Base-by-base conservation (phyloP, 2,888 invertebrate species). In the Pteria penguin region DNA sequence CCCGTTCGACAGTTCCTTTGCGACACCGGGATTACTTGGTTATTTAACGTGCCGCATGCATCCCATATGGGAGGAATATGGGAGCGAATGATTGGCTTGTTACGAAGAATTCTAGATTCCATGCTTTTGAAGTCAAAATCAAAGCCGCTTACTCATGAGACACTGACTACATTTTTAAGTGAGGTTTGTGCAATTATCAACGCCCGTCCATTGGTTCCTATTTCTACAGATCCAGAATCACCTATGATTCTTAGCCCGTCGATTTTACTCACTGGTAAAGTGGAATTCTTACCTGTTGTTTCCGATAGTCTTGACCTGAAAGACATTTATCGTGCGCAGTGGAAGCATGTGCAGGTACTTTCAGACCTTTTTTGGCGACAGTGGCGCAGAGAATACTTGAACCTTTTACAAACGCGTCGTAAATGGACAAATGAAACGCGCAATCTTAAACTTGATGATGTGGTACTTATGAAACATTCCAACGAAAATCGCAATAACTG, bases 131-230 rank as follows among this genome's bases (percentile, higher is more conserved):
- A 68, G n/a, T 27, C 26, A 24, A 52, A n/a, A 14, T 22, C 2
- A 18, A 5, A 22, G 31, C 22, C 18, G 22, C 52, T 26, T 26
- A 66, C 1, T 66, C 66, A 4, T 27, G 65, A 8, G 67, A 78
- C 62, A 74, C 75, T 26, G 80, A 81, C n/a, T n/a, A n/a, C n/a
- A 58, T 14, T 69, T 8, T 79, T 75, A 2, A 78, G 80, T 2
- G 70, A 58, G 54, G 60, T 60, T 36, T 58, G 70, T 70, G 70
- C 70, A 8, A 70, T 70, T 45, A 31, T 72, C 14, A 72, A 65
- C 24, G 31, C 65, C 14, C 24, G 72, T 22, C 66, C 63, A 22
- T 24, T 62, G 2, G 62, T 62, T n/a, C 55, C 71, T 3, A 58
- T 71, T 11, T 71, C 62, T 11, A 54, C 68, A 14, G 63, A 76